Evolutionary conservation across 92 coral and sea anemone species (phyloP).

Genomic region (Muricea muricata): DNA sequence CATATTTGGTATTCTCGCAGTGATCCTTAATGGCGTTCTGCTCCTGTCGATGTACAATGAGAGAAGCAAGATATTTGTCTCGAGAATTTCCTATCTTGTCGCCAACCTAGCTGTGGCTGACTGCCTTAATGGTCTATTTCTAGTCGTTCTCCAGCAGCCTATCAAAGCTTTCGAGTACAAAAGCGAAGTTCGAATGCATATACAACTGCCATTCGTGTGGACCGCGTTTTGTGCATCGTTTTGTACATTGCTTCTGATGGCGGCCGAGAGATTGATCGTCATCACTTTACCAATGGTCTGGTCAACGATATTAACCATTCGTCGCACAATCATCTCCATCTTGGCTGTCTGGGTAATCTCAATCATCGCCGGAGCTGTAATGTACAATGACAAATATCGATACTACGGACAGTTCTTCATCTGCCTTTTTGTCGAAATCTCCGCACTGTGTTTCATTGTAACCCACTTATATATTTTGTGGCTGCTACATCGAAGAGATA

Average conservation of each 20-base stretch:
- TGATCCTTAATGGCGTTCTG: conserved; percentile 25
- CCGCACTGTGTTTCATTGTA: conserved; percentile 7
- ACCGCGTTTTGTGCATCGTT: conserved; percentile 5
- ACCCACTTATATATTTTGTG: conserved; percentile 23
- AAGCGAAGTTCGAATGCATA: not conserved
- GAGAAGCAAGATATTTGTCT: conserved; percentile 19
- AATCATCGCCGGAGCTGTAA: not conserved
- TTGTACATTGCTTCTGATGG: conserved; percentile 17
- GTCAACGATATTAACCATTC: conserved; percentile 13
- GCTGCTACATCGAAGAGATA: not conserved
- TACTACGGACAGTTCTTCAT: not conserved
- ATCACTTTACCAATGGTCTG: conserved; percentile 15
- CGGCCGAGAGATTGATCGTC: conserved; percentile 12
- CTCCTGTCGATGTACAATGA: conserved; percentile 15
- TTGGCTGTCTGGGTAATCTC: not conserved
- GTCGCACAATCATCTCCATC: not conserved
- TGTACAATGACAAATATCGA: not conserved
- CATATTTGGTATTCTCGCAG: conserved; percentile 12
- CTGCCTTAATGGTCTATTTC: not conserved
- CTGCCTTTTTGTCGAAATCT: not conserved
- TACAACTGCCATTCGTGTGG: not conserved
- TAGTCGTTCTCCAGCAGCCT: not conserved
- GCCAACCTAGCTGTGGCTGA: conserved; percentile 39
- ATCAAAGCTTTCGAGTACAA: not conserved
- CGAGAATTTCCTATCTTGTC: conserved; percentile 25